These are phyloP conservation scores for Crambe crambe DNA, from an alignment of 37 sponge, comb jelly and placozoan genomes.

Conservation along the genomic window DNA sequence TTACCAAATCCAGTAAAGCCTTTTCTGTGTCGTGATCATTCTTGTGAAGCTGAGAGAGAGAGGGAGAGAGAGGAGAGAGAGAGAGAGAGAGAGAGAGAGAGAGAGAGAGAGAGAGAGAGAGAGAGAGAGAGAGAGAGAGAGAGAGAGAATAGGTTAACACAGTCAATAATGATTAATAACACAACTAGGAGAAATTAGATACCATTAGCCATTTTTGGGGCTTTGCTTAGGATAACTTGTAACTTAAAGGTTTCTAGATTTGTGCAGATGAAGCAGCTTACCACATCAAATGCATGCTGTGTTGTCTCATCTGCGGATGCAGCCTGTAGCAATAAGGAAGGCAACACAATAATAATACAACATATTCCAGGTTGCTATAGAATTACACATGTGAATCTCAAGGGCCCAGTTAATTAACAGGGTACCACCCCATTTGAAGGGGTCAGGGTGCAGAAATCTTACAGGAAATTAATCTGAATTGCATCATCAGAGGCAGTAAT, in stretches of 20 bases:
- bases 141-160: neutral
- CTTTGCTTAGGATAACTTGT: too few relatives aligned
- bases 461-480: too few relatives aligned
- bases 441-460: too few relatives aligned
- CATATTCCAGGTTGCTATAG: too few relatives aligned
- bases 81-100: conserved; percentile 6
- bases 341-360: too few relatives aligned
- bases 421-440: too few relatives aligned
- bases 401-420: too few relatives aligned
- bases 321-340: conserved; percentile 42
- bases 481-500: too few relatives aligned
- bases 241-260: neutral
- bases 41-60: conserved; percentile 45
- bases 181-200: too few relatives aligned
- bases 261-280: conserved; percentile 16
- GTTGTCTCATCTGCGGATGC: conserved; percentile 82
- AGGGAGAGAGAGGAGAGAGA: conserved; percentile 4
- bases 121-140: neutral
- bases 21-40: conserved; percentile 43
- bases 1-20: conserved; percentile 60
- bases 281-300: conserved; percentile 76
- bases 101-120: neutral
- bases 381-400: too few relatives aligned
- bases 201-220: too few relatives aligned
- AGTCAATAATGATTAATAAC: too few relatives aligned